These are phyloP conservation scores for Thymallus thymallus DNA, from an alignment of 2,113 vertebrate species.

Conservation along the genomic window DNA sequence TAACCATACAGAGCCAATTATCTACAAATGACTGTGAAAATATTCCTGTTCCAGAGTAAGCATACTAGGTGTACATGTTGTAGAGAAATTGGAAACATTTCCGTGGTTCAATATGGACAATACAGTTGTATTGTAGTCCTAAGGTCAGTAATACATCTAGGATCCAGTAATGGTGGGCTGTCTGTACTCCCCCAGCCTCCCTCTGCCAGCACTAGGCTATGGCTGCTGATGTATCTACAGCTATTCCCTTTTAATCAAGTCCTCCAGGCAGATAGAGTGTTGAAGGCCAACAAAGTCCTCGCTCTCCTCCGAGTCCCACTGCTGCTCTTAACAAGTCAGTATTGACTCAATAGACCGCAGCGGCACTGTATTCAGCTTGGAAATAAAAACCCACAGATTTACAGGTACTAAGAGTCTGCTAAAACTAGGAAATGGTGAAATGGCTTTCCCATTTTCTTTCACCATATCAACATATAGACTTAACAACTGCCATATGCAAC, in stretches of 20 bases:
- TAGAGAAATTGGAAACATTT: background rate
- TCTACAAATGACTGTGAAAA: no score
- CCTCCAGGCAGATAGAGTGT: constrained; percentile 61
- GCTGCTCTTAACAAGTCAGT: constrained; percentile 41
- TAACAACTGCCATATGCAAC: no score
- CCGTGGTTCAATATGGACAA: background rate
- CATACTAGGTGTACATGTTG: background rate
- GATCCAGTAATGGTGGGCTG: constrained; percentile 40
- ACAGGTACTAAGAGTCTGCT: background rate
- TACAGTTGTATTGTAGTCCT: background rate
- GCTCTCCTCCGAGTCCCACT: constrained; percentile 25
- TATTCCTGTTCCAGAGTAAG: no score
- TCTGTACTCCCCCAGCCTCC: constrained; percentile 46
- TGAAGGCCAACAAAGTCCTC: constrained; percentile 49
- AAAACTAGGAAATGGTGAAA: no score
- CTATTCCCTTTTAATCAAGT: constrained; percentile 66
- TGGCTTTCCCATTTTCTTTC: no score
- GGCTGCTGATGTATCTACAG: constrained; percentile 46
- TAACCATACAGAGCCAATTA: no score
- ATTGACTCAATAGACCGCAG: background rate
- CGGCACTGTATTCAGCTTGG: background rate
- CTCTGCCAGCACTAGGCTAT: constrained; percentile 44
- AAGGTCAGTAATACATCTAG: background rate
- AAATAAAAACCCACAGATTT: background rate
- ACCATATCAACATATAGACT: no score